Base-by-base conservation (phyloP, 2,113 vertebrate species). In the Panthera uncia region DNA sequence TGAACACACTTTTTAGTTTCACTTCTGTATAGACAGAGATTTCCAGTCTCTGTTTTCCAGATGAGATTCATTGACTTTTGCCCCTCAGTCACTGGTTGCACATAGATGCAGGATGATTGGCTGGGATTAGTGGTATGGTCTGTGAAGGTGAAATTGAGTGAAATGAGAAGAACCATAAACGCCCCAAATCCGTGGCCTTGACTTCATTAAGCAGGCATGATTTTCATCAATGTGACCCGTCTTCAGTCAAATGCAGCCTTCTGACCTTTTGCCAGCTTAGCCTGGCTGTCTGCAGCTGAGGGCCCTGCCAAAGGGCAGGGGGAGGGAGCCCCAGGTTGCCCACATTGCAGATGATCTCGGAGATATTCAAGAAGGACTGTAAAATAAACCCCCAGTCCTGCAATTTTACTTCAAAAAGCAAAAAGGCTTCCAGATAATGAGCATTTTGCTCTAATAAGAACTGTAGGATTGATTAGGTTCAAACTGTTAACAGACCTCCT, bases 261-360 rank as follows among this genome's bases (percentile, higher is more conserved):
- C 93, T 95, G 97, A 97, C 82, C 95, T 97, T 97, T 52, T 84
- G 79, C 89, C 83, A 61, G 95, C 92, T 88, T 63, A 91, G 92
- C 27, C 66, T 36, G 33, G 78, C 81, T 89, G 93, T 82, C 93
- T 65, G 89, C 85, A 85, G 89, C 93, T 82, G 91, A 52, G 63
- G 88, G 23, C 21, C 78, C 97, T 80, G 78, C 66, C 50, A 78
- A 25, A 89, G 93, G 91, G 38, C 76, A 73, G 55, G 69, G 57
- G 23, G 74, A 87, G 48, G 89, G 36, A 66, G 68, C 52, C 95
- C 65, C 55, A 65, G 85, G 31, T 84, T 61, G 80, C 79, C 73
- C 76, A 63, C 79, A 5, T 16, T 21, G 55, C 57, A 63, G 55
- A 73, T 84, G 55, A 88, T 52, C 57, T 97, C 14, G 3, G 78